A percentile compares a stretch with the other conserved stretches of the same genome.
Evolutionary conservation across 1,140 invertebrate genomes (phyloP).

Genomic region (Lutraria rhynchaena): DNA sequence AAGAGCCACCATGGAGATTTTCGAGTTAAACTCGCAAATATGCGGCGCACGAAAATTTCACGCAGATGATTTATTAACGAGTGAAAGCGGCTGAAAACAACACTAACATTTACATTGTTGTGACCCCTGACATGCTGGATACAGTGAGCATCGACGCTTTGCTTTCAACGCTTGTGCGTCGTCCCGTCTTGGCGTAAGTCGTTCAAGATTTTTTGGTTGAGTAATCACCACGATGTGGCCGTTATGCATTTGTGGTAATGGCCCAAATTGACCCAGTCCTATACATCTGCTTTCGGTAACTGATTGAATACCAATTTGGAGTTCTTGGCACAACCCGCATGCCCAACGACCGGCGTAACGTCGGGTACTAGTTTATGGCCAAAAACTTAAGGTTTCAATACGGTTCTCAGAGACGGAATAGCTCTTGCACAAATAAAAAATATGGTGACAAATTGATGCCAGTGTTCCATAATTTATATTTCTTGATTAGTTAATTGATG

Average conservation of each 20-base stretch:
- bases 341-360: conserved; percentile 25
- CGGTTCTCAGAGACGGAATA: conserved; percentile 17
- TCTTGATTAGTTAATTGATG: conserved; percentile 44
- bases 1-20: conserved; percentile 47
- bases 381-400: conserved; percentile 17
- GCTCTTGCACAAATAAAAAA: conserved; percentile 41
- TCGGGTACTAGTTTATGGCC: conserved; percentile 39
- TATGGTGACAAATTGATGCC: conserved; percentile 56
- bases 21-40: conserved; percentile 59
- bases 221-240: conserved; percentile 49
- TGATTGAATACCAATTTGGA: conserved; percentile 48
- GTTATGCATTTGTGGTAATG: conserved; percentile 40
- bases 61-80: conserved; percentile 60
- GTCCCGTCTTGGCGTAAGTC: conserved; percentile 31
- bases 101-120: conserved; percentile 57
- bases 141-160: conserved; percentile 40
- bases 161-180: conserved; percentile 8
- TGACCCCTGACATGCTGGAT: conserved; percentile 33
- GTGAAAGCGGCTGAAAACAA: conserved; percentile 57
- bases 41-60: conserved; percentile 28
- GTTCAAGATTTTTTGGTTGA: conserved; percentile 54
- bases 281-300: conserved; percentile 56
- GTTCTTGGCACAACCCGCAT: conserved; percentile 33
- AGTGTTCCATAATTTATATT: conserved; percentile 49
- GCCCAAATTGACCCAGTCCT: conserved; percentile 45